A percentile compares a stretch with the other conserved stretches of the same genome.
Evolutionary conservation across 2,113 vertebrate genomes (phyloP).

Genomic region (Melierax canorus): DNA sequence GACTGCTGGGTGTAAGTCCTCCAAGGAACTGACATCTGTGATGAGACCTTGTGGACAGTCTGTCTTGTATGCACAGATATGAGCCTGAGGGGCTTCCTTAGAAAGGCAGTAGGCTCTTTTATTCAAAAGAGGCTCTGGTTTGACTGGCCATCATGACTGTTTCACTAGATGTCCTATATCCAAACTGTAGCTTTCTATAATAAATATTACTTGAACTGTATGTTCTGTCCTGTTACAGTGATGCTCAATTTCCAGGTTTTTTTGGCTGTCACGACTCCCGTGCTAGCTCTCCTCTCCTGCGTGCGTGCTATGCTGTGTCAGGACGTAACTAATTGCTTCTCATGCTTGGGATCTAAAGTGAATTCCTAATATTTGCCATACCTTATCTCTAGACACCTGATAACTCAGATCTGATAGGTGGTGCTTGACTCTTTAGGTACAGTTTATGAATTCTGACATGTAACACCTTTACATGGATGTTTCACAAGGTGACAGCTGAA

Average conservation of each 20-base stretch:
- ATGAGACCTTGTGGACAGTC: not conserved
- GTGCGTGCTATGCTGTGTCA: not conserved
- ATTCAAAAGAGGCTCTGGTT: not conserved
- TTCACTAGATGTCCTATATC: not conserved
- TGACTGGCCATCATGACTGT: not conserved
- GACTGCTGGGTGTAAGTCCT: not conserved
- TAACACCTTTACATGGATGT: not conserved
- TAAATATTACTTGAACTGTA: not conserved
- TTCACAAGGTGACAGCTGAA: not conserved
- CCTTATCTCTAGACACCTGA: not conserved
- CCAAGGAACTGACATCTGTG: not conserved
- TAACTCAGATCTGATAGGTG: not conserved
- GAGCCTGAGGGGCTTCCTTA: not conserved
- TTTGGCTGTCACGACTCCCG: not conserved
- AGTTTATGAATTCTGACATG: not conserved
- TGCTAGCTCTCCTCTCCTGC: accelerated
- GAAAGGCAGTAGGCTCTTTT: not conserved
- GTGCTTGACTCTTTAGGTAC: not conserved
- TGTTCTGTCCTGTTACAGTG: not conserved
- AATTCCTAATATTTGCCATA: conserved; percentile 16
- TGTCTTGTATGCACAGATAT: not conserved
- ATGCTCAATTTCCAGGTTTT: accelerated
- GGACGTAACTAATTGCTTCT: not conserved
- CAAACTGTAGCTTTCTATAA: not conserved
- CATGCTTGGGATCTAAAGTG: not conserved